phyloP scores from a whole-genome alignment of 2,113 vertebrate genomes.

The Irena cyanogastra region DNA sequence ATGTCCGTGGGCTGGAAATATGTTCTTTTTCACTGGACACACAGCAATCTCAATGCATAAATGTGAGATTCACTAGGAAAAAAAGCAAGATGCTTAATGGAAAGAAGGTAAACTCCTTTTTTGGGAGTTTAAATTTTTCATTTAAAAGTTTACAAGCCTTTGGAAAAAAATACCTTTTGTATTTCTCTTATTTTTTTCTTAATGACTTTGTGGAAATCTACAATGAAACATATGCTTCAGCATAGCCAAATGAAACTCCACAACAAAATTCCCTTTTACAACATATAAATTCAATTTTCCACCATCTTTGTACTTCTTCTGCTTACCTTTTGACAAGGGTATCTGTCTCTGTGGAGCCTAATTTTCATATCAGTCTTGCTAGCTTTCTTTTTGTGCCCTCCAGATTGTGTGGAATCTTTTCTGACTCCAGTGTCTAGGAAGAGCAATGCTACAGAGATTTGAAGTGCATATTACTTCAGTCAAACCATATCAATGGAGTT shows the following conservation, averaged over 20 bases:
- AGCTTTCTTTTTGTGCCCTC: background rate
- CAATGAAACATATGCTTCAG: background rate
- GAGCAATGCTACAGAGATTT: background rate
- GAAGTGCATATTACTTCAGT: background rate
- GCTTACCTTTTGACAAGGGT: background rate
- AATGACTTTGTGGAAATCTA: background rate
- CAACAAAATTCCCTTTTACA: background rate
- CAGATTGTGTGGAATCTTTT: background rate
- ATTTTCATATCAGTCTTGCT: background rate
- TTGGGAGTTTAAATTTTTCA: background rate
- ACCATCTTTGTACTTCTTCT: background rate
- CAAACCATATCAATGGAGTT: background rate
- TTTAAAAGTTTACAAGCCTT: background rate
- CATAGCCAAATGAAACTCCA: background rate
- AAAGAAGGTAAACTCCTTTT: slow-evolving; percentile 52
- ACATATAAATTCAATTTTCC: background rate
- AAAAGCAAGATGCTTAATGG: slow-evolving; percentile 6
- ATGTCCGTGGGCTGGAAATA: slow-evolving; percentile 77
- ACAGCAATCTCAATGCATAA: slow-evolving; percentile 68
- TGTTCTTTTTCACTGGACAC: slow-evolving; percentile 71
- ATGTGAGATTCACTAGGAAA: slow-evolving; percentile 63
- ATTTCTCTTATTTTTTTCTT: background rate
- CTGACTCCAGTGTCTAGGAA: background rate
- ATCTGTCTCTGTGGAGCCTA: background rate
- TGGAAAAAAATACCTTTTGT: background rate